These are phyloP conservation scores for Micropoecilia bifurca DNA, from an alignment of 2,797 vertebrate species.

Conservation along the genomic window DNA sequence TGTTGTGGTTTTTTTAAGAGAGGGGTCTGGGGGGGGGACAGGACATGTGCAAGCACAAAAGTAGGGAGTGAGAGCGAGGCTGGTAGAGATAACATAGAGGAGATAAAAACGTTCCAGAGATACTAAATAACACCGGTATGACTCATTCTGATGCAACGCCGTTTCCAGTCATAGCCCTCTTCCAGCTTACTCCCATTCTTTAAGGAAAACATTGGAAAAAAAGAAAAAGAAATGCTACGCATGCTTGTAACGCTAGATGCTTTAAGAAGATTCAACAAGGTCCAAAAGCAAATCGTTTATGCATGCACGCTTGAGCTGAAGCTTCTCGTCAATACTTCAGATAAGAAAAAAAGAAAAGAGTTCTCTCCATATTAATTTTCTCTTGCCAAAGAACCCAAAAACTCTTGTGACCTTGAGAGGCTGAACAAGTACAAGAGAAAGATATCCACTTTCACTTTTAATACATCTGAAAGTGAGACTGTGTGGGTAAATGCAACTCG, in stretches of 20 bases:
- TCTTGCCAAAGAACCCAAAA: constrained; percentile 32
- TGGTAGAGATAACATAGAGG: constrained; percentile 33
- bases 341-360: constrained; percentile 31
- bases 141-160: constrained; percentile 49
- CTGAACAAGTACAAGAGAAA: constrained; percentile 46
- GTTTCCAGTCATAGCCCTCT: constrained; percentile 38
- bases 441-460: constrained; percentile 31
- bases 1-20: not conserved
- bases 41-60: constrained; percentile 57
- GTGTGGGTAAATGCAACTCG: constrained; percentile 9
- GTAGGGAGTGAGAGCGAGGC: constrained; percentile 26
- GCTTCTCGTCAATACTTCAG: constrained; percentile 51
- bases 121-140: constrained; percentile 36
- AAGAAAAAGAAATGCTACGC: constrained; percentile 25
- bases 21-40: not conserved
- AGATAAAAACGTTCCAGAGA: constrained; percentile 32
- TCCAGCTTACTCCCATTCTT: constrained; percentile 23
- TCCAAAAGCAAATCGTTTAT: constrained; percentile 51
- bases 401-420: constrained; percentile 64
- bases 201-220: constrained; percentile 15
- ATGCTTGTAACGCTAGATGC: constrained; percentile 43
- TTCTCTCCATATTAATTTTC: constrained; percentile 45
- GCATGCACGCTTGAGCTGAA: constrained; percentile 41
- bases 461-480: constrained; percentile 22
- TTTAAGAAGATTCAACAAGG: constrained; percentile 31